Evolutionary conservation across 2,888 invertebrate species (phyloP).

Genomic region (Camponotus fellah): DNA sequence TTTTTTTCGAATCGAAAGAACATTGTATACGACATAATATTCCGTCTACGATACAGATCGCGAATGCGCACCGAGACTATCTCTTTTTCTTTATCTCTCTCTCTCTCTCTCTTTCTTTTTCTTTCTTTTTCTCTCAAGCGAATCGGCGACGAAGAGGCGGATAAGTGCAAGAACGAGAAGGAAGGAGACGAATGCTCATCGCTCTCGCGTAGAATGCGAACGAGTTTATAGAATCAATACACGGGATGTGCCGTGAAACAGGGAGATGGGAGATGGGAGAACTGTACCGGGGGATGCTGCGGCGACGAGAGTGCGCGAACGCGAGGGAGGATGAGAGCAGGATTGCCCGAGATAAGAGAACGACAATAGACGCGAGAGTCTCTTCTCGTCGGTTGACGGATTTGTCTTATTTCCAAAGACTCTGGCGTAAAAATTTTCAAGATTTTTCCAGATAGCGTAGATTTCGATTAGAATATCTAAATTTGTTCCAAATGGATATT

Average conservation of each 20-base stretch:
- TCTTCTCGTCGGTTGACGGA: conserved; percentile 56
- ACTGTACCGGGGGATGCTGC: background rate
- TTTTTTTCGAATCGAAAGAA: background rate
- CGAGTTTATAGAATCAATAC: conserved; percentile 67
- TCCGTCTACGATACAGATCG: background rate
- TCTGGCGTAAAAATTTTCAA: background rate
- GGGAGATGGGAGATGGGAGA: conserved; percentile 30
- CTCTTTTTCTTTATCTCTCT: background rate
- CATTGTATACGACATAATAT: background rate
- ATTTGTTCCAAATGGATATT: background rate
- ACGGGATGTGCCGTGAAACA: conserved; percentile 50
- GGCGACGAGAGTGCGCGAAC: conserved; percentile 19
- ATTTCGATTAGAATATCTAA: background rate
- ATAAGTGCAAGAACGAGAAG: conserved; percentile 5
- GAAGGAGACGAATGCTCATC: conserved; percentile 32
- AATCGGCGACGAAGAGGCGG: conserved; percentile 26
- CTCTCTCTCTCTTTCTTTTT: background rate
- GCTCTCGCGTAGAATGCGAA: conserved; percentile 54
- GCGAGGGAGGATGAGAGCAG: conserved; percentile 21
- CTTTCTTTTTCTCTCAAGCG: conserved; percentile 5
- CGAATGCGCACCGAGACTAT: conserved; percentile 25
- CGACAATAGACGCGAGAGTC: conserved; percentile 18
- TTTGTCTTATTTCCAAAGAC: conserved; percentile 56
- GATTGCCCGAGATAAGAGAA: conserved; percentile 52
- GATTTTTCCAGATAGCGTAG: background rate